Evolutionary conservation across 1,140 invertebrate genomes (phyloP), one percentile per base, ranked within the genome.

Genomic region (Aphelenchoides fujianensis): DNA sequence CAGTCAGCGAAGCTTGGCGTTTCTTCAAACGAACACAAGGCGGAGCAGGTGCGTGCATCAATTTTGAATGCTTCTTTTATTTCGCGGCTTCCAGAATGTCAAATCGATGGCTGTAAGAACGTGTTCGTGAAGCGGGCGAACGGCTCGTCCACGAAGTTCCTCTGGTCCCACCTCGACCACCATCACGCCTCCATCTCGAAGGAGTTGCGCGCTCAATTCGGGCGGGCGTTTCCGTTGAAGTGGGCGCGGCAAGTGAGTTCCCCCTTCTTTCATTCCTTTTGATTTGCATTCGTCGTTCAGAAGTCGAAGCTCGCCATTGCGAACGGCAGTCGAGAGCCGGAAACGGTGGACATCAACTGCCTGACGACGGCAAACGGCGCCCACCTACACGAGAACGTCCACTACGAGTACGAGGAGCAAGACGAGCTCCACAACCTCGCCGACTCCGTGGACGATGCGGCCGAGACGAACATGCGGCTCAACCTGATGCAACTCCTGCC

Each of bases 121-220:
- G 19, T 5, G 23, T 59, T 59, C 34, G 5, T 59, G 19, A 59
- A 59, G 34, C 5, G 55, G 34, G 55, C 55, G 27, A 59, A 19
- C 23, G 55, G 55, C 7, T 59, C 55, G 34, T 59, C 55, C 12
- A 59, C 55, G 5, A 59, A 59, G 19, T 59, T 59, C 34, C 55
- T 59, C 23, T 59, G 55, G 55, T 59, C 55, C 34, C 55, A 59
- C 34, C 23, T 59, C 7, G 55, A 59, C 34, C 5, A 5, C 34
- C 55, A 59, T 59, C 55, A 59, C 55, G 34, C 5, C 5, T 27
- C 28, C 12, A 7, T 59, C 28, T 59, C 55, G 55, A 59, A 59
- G 19, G 55, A 59, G 19, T 59, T 59, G 23, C 12, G 55, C 5
- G 34, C 27, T 5, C 55, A 59, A 59, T 5, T 48, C 41, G 41